Evolutionary conservation across 2,888 invertebrate genomes (phyloP).

Genomic region (Orchesellides sinensis): DNA sequence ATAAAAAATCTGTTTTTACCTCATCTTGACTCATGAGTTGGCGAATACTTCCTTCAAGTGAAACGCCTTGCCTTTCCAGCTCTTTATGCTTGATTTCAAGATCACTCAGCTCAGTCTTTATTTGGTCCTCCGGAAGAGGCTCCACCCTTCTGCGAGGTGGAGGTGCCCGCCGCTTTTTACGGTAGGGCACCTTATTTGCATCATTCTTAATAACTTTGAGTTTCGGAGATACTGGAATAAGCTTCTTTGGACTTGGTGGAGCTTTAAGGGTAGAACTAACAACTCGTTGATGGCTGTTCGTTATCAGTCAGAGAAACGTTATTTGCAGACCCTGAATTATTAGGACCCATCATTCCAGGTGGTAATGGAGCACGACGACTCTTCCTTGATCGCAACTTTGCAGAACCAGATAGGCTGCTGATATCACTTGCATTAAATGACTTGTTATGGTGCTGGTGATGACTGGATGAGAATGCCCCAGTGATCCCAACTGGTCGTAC

Average conservation of each 20-base stretch:
- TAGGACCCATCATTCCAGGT: constrained; percentile 50
- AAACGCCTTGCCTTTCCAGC: constrained; percentile 93
- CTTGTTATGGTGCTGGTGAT: too few species aligned
- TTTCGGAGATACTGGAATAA: constrained; percentile 72
- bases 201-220: constrained; percentile 69
- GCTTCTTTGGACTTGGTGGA: constrained; percentile 57
- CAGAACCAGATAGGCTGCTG: constrained; percentile 62
- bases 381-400: constrained; percentile 74
- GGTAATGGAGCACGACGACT: constrained; percentile 77
- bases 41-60: constrained; percentile 91
- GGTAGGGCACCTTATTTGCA: constrained; percentile 74
- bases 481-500: constrained; percentile 68
- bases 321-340: constrained; percentile 53
- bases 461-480: constrained; percentile 57
- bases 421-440: constrained; percentile 66
- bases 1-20: constrained; percentile 29
- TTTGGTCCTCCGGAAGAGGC: constrained; percentile 79
- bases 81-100: constrained; percentile 93
- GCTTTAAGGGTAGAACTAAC: constrained; percentile 9
- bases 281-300: not conserved
- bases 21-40: constrained; percentile 64
- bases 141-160: constrained; percentile 71
- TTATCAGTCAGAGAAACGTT: constrained; percentile 41
- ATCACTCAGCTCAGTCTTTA: constrained; percentile 83
- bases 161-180: constrained; percentile 79